Base-by-base conservation (phyloP, 2,113 vertebrate species). In the Myotis yumanensis region DNA sequence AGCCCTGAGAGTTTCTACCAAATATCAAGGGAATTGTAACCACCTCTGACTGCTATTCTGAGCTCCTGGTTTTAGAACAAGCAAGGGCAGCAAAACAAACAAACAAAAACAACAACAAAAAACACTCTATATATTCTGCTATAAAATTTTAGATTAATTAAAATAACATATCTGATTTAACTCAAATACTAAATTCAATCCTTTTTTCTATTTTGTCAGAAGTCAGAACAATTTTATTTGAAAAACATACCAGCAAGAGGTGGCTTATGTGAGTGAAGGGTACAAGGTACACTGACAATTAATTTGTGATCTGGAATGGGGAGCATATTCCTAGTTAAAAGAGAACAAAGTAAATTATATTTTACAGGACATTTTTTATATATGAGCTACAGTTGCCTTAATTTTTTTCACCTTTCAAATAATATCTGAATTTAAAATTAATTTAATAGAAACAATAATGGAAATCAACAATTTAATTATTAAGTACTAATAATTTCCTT, bases 191-290 rank as follows among this genome's bases (percentile, higher is more conserved):
- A 92, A 68, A 85, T 37, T 91, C 66, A 62, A 52, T 71, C 51
- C 62, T 89, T 76, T 52, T 75, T 62, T 30, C 72, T 20, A 11
- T 32, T 94, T 72, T 90, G 57, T 72, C n/a, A 81, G 25, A 88
- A 32, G 14, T 69, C 54, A 46, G 11, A 73, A 87, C 14, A 83
- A 81, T 57, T 96, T 66, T 83, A 48, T 57, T 89, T 66, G 81
- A 77, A 73, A 93, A 95, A 98, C 98, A 0, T 98, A 99, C 99
- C 99, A 97, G 98, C 96, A 23, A 99, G 98, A 16, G 99, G 98
- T 2, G 99, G 99, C 83, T 99, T 99, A 89, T 99, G 99, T 72
- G 99, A 99, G 96, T 99, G 99, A 64, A 99, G 98, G 35, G 96
- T 97, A 93, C 99, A 99, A 16, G 99, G 99, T 62, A 99, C 95